Evolutionary conservation across 2,113 vertebrate genomes (phyloP).

Genomic region (Glaucomys volans): DNA sequence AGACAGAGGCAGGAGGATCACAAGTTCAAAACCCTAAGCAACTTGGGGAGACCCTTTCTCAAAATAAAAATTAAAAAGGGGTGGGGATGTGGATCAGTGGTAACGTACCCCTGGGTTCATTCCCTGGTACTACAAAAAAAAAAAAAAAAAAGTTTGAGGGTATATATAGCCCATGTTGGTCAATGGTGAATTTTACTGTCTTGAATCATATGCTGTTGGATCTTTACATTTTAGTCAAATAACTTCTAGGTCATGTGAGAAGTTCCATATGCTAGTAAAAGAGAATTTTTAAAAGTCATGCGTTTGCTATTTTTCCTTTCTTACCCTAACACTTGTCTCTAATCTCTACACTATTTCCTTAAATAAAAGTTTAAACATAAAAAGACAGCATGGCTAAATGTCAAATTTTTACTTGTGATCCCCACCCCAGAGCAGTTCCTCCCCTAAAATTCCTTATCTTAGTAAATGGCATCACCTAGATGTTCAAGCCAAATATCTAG

Average conservation of each 20-base stretch:
- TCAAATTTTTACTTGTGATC: constrained; percentile 26
- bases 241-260: constrained; percentile 26
- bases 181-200: background rate
- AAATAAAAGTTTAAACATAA: constrained; percentile 54
- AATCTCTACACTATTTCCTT: constrained; percentile 50
- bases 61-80: no score
- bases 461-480: constrained; percentile 32
- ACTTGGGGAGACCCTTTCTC: no score
- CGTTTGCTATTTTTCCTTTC: constrained; percentile 52
- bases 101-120: no score
- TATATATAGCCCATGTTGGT: background rate
- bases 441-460: constrained; percentile 3
- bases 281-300: constrained; percentile 24
- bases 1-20: no score
- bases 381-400: constrained; percentile 10
- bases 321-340: constrained; percentile 18
- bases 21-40: no score
- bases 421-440: constrained; percentile 16
- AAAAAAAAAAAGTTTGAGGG: background rate
- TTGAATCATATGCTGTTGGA: background rate
- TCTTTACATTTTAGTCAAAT: background rate
- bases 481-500: background rate
- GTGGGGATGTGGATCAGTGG: no score
- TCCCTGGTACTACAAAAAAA: no score
- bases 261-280: background rate